Conservation (phyloP, 2,888 invertebrate genomes). For the Xestia c-nigrum region DNA sequence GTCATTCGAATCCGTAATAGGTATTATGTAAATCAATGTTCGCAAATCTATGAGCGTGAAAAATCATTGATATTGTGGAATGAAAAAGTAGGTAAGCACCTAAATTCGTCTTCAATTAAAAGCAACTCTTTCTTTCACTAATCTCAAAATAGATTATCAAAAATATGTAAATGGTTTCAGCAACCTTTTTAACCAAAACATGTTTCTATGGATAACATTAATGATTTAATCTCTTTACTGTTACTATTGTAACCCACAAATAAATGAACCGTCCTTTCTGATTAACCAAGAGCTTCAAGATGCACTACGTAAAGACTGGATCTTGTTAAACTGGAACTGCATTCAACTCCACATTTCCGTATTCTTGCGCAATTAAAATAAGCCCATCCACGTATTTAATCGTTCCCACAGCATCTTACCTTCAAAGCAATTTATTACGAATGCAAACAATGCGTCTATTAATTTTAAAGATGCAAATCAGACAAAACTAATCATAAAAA, state of each 20-base stretch:
- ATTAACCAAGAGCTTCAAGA: neutral
- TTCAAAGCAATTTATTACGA: slow-evolving; percentile 24
- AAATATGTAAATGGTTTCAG: neutral
- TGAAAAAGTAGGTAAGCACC: neutral
- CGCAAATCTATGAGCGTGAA: no score
- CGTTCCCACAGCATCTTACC: slow-evolving; percentile 49
- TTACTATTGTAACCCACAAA: neutral
- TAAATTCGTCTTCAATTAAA: neutral
- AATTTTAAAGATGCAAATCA: slow-evolving; percentile 48
- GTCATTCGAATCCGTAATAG: neutral
- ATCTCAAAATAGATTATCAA: neutral
- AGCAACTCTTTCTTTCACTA: neutral
- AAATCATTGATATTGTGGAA: neutral
- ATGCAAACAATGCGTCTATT: slow-evolving; percentile 32
- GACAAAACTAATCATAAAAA: slow-evolving; percentile 57
- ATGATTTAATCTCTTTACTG: neutral
- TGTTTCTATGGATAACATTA: neutral
- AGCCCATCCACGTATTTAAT: slow-evolving; percentile 5
- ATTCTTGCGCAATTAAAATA: slow-evolving; percentile 40
- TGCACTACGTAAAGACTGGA: neutral
- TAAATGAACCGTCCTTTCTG: neutral
- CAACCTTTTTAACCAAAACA: neutral
- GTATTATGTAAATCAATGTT: neutral
- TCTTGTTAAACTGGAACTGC: slow-evolving; percentile 35
- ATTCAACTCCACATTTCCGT: slow-evolving; percentile 14